phyloP scores from a whole-genome alignment of 2,113 vertebrate genomes.

The Prolemur simus region DNA sequence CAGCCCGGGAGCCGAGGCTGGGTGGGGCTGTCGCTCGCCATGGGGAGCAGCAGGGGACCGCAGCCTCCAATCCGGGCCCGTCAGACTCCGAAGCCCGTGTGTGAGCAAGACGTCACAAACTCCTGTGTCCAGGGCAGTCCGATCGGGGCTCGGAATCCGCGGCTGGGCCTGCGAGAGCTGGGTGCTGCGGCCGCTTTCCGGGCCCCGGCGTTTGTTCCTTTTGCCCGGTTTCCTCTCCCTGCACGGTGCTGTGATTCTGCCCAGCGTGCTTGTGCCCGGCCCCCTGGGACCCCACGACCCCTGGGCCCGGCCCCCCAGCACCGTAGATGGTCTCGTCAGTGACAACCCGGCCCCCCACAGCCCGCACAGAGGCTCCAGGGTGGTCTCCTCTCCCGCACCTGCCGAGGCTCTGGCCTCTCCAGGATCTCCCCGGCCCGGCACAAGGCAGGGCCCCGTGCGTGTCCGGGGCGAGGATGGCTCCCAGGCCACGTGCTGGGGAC shows the following conservation, averaged over 20 bases:
- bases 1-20: neutral
- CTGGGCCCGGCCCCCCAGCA: too few species aligned
- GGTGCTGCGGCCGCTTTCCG: neutral
- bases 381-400: too few species aligned
- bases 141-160: accelerated
- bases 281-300: neutral
- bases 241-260: accelerated
- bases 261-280: too few species aligned
- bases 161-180: accelerated
- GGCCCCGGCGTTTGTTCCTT: accelerated
- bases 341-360: accelerated
- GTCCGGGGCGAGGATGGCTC: neutral
- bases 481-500: accelerated
- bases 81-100: neutral
- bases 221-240: neutral
- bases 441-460: accelerated
- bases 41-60: neutral
- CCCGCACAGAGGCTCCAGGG: accelerated
- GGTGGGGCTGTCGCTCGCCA: neutral
- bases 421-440: too few species aligned
- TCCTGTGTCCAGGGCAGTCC: accelerated
- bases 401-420: neutral
- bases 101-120: accelerated
- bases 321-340: accelerated
- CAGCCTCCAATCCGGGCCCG: neutral